These are phyloP conservation scores for Crocidura indochinensis DNA, from an alignment of 2,797 vertebrate genomes.

Conservation along the genomic window DNA sequence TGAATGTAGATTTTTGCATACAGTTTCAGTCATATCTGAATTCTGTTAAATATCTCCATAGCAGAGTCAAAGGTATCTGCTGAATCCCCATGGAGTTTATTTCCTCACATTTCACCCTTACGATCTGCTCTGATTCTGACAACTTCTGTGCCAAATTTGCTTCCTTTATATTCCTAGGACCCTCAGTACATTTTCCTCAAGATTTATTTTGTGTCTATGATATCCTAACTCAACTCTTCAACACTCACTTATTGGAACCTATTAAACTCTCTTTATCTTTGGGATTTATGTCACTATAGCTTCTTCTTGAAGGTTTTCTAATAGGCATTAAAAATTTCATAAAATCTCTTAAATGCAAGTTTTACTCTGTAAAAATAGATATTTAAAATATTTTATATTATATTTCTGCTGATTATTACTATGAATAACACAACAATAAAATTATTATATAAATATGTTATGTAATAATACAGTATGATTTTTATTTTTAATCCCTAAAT, in stretches of 20 bases:
- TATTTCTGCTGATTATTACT: not conserved
- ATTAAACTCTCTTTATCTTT: not conserved
- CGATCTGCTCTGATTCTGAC: not conserved
- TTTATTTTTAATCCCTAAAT: not conserved
- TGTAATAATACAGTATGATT: too few relatives aligned
- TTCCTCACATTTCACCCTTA: not conserved
- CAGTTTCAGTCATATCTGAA: not conserved
- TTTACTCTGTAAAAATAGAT: not conserved
- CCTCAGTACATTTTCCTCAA: not conserved
- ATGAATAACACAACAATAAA: not conserved
- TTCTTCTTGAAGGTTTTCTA: not conserved
- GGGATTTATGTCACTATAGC: not conserved
- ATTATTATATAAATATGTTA: too few relatives aligned
- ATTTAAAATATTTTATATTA: not conserved
- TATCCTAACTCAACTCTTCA: not conserved
- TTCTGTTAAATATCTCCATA: too few relatives aligned
- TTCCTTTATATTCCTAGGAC: not conserved
- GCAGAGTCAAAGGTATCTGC: too few relatives aligned
- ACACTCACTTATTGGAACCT: not conserved
- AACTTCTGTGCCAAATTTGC: not conserved
- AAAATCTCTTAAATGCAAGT: not conserved
- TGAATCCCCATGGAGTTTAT: not conserved
- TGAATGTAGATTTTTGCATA: not conserved
- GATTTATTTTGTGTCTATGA: not conserved
- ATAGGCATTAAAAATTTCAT: not conserved